A percentile compares a stretch with the other conserved stretches of the same genome.
Conservation (phyloP, 92 coral and sea anemone species). For the Zoanthus gigantus region DNA sequence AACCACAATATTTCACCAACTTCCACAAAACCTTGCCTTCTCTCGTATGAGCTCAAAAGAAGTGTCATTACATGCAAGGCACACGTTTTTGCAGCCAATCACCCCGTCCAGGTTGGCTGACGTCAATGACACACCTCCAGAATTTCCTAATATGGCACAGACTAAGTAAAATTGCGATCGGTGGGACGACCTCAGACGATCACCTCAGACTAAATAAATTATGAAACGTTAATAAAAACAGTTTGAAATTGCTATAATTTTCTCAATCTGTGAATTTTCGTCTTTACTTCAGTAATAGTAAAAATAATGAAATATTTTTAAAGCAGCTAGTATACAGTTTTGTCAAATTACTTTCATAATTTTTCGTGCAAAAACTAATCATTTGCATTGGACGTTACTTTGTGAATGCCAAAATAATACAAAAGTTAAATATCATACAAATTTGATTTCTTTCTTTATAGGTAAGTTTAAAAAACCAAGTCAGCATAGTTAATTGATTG, state of each 20-base stretch:
- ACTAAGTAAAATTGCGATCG: slow-evolving; percentile 40
- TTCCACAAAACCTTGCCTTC: not conserved
- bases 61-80: slow-evolving; percentile 40
- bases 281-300: not conserved
- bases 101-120: slow-evolving; percentile 20
- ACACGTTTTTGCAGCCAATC: slow-evolving; percentile 55
- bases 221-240: not conserved
- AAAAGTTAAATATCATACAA: no score
- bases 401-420: no score
- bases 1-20: slow-evolving; percentile 21
- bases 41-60: slow-evolving; percentile 30
- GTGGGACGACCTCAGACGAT: not conserved
- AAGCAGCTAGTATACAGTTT: no score
- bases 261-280: not conserved
- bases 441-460: no score
- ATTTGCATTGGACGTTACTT: no score
- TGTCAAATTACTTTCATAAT: no score
- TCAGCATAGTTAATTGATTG: no score
- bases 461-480: no score
- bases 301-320: no score
- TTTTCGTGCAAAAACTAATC: no score
- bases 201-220: slow-evolving; percentile 16
- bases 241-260: slow-evolving; percentile 4
- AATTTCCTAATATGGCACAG: slow-evolving; percentile 58
- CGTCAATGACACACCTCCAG: slow-evolving; percentile 77